Percentiles rank a stretch among this genome's conserved stretches.
Evolutionary conservation across 2,113 vertebrate genomes (phyloP).

Genomic region (Spea multiplicata): DNA sequence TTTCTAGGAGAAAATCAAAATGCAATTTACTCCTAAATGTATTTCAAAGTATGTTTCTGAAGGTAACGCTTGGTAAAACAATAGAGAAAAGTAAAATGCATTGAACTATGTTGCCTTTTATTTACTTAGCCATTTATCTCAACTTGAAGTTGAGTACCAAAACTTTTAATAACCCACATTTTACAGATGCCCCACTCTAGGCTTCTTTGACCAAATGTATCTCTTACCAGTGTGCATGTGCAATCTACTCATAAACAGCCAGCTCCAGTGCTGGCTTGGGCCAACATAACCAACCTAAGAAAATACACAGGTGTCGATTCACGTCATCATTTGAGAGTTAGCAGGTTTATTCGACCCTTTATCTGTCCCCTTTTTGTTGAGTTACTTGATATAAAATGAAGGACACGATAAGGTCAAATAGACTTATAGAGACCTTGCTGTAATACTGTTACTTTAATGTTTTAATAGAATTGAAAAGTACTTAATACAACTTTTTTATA

Average conservation of each 20-base stretch:
- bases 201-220: too few relatives aligned
- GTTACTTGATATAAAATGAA: not conserved
- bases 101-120: too few relatives aligned
- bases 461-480: conserved; percentile 5
- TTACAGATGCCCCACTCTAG: not conserved
- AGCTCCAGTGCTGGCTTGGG: too few relatives aligned
- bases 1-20: too few relatives aligned
- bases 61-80: too few relatives aligned
- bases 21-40: too few relatives aligned
- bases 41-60: too few relatives aligned
- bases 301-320: not conserved
- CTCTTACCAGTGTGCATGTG: not conserved
- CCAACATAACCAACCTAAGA: not conserved
- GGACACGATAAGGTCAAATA: not conserved
- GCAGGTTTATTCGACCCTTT: not conserved
- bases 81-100: too few relatives aligned
- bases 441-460: conserved; percentile 12
- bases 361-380: not conserved
- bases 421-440: not conserved
- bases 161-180: not conserved
- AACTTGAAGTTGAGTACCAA: not conserved
- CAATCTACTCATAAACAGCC: not conserved
- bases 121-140: too few relatives aligned
- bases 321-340: not conserved
- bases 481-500: conserved; percentile 12